phyloP scores from a whole-genome alignment of 2,888 invertebrate genomes.

The Blastobasis lacticolella region DNA sequence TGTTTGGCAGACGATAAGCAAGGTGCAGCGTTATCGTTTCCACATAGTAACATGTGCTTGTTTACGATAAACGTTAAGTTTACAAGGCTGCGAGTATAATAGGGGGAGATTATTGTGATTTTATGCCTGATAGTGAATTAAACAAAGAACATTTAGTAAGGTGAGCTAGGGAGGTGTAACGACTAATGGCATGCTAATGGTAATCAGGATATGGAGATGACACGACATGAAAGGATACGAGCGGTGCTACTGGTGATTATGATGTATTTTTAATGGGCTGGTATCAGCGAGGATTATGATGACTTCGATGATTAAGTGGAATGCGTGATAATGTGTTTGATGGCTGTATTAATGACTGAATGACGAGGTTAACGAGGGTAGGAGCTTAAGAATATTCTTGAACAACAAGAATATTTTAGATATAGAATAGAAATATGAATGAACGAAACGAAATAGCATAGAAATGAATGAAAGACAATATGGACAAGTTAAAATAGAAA shows the following conservation, averaged over 20 bases:
- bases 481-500: not conserved
- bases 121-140: not conserved
- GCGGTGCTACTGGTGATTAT: conserved; percentile 16
- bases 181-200: not conserved
- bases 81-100: conserved; percentile 2
- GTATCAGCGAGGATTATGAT: conserved; percentile 24
- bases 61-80: conserved; percentile 13
- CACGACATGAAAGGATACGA: too few relatives aligned
- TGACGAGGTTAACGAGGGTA: too few relatives aligned
- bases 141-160: not conserved
- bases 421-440: too few relatives aligned
- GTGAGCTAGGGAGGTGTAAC: conserved; percentile 6
- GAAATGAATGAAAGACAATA: not conserved
- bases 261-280: conserved; percentile 27
- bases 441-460: too few relatives aligned
- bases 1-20: conserved; percentile 30
- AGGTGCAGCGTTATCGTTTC: conserved; percentile 20
- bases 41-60: conserved; percentile 21
- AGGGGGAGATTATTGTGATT: conserved; percentile 1
- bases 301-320: conserved; percentile 18
- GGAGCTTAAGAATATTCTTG: too few relatives aligned
- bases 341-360: too few relatives aligned
- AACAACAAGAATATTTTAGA: too few relatives aligned
- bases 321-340: too few relatives aligned
- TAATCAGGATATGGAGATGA: too few relatives aligned